Conservation (phyloP, 2,888 invertebrate genomes). For the Sycophila texana region DNA sequence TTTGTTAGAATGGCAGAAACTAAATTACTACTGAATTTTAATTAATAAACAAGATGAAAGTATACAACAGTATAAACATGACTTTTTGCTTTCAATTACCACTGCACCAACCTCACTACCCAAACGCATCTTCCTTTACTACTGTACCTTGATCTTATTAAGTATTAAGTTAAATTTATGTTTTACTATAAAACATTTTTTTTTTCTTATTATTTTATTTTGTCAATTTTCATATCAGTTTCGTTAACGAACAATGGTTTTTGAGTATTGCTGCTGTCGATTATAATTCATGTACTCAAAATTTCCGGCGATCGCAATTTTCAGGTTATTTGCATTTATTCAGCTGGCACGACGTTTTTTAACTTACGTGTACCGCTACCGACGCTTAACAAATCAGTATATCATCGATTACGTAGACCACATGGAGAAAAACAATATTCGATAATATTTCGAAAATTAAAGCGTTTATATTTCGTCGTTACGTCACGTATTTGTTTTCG, state of each 20-base stretch:
- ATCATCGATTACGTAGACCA: not conserved
- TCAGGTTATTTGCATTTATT: constrained; percentile 33
- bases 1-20: constrained; percentile 75
- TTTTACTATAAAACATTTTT: not conserved
- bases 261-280: not conserved
- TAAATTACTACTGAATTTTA: constrained; percentile 76
- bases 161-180: too few relatives aligned
- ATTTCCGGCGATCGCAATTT: constrained; percentile 8
- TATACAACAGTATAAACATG: constrained; percentile 68
- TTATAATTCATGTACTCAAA: constrained; percentile 5
- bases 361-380: constrained; percentile 16
- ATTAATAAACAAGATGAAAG: constrained; percentile 76
- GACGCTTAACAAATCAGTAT: constrained; percentile 35
- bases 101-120: constrained; percentile 10
- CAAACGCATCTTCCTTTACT: constrained; percentile 1
- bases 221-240: not conserved
- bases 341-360: constrained; percentile 26
- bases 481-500: constrained; percentile 4
- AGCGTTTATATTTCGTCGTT: not conserved
- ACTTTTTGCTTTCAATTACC: constrained; percentile 53
- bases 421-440: not conserved
- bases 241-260: constrained; percentile 2
- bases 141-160: not conserved
- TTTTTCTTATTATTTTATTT: not conserved
- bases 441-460: not conserved